Conservation (phyloP, 1,140 invertebrate genomes). For the Lordiphosa stackelbergi region DNA sequence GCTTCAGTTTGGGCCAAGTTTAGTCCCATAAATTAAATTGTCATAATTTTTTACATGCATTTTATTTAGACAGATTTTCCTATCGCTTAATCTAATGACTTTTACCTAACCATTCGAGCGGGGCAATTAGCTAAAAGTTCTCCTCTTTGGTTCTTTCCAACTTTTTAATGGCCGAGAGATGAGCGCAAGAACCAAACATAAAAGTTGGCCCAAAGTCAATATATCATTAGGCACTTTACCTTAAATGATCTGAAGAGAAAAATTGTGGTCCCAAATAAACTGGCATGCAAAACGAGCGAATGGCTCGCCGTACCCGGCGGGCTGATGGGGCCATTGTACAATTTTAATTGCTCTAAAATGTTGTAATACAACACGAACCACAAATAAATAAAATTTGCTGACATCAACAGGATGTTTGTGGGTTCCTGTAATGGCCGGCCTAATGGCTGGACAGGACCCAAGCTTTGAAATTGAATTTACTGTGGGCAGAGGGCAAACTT, state of each 20-base stretch:
- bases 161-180: neutral
- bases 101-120: slow-evolving; percentile 14
- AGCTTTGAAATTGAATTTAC: slow-evolving; percentile 22
- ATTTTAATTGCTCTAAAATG: slow-evolving; percentile 74
- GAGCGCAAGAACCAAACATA: slow-evolving; percentile 4
- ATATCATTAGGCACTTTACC: slow-evolving; percentile 64
- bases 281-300: slow-evolving; percentile 28
- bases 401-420: slow-evolving; percentile 73
- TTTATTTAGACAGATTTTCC: slow-evolving; percentile 1
- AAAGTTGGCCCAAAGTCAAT: slow-evolving; percentile 49
- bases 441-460: slow-evolving; percentile 49
- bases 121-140: slow-evolving; percentile 22
- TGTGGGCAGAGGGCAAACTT: slow-evolving; percentile 11
- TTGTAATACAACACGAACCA: slow-evolving; percentile 74
- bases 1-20: too few relatives aligned
- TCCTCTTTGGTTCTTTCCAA: neutral
- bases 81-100: slow-evolving; percentile 46
- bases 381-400: slow-evolving; percentile 75
- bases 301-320: neutral
- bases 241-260: slow-evolving; percentile 59
- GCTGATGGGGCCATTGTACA: slow-evolving; percentile 50
- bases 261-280: slow-evolving; percentile 48
- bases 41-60: too few relatives aligned
- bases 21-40: slow-evolving; percentile 13
- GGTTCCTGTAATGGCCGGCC: slow-evolving; percentile 61